phyloP scores from a whole-genome alignment of 2,113 vertebrate genomes.

The Microtus richardsoni region DNA sequence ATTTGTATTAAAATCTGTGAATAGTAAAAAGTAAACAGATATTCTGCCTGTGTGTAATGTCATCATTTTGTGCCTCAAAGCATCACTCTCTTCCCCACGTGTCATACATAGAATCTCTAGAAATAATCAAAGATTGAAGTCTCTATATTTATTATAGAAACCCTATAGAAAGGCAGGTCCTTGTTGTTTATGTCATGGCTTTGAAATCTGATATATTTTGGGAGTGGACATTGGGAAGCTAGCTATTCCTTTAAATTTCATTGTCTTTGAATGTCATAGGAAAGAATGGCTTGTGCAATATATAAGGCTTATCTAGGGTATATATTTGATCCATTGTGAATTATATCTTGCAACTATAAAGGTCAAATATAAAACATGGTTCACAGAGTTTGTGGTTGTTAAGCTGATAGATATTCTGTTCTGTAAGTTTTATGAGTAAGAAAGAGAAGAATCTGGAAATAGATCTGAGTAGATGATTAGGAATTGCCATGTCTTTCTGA shows the following conservation, averaged over 20 bases:
- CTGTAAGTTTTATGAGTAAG: neutral
- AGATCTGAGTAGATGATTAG: neutral
- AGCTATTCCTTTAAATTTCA: conserved; percentile 34
- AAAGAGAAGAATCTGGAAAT: neutral
- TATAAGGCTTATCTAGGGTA: neutral
- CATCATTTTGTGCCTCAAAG: neutral
- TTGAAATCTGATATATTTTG: neutral
- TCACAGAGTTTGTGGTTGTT: neutral
- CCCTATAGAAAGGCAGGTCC: neutral
- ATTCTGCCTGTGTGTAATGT: neutral
- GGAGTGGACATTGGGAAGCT: neutral
- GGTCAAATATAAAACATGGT: neutral
- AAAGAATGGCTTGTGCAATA: neutral
- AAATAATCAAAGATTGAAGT: conserved; percentile 12
- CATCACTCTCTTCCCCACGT: neutral
- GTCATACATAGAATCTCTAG: neutral
- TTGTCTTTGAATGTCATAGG: conserved; percentile 14
- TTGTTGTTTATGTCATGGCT: conserved; percentile 18
- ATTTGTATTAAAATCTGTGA: neutral
- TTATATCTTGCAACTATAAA: conserved; percentile 23
- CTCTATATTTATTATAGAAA: neutral
- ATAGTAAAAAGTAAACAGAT: neutral
- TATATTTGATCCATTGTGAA: conserved; percentile 56
- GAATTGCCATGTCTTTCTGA: neutral
- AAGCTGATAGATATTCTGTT: neutral